These are phyloP conservation scores for Aphaenogaster floridana DNA, from an alignment of 1,140 invertebrate species.

Conservation along the genomic window DNA sequence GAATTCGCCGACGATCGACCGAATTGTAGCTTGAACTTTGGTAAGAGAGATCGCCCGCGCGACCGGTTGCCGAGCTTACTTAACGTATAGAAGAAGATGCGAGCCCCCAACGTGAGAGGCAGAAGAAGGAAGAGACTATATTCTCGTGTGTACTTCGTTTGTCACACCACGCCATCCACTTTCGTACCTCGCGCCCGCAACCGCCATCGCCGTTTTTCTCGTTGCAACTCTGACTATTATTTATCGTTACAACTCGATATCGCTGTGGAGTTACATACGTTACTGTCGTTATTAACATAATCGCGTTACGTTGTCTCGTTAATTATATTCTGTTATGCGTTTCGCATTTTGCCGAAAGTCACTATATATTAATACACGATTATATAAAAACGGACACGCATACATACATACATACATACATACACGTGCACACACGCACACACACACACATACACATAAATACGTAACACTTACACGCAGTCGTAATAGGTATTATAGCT, in stretches of 20 bases:
- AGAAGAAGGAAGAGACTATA: conserved; percentile 36
- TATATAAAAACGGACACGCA: conserved; percentile 24
- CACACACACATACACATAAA: neutral
- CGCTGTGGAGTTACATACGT: conserved; percentile 78
- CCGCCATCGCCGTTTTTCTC: conserved; percentile 66
- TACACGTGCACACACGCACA: neutral
- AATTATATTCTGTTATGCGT: conserved; percentile 82
- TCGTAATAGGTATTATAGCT: conserved; percentile 62
- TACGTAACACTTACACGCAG: conserved; percentile 33
- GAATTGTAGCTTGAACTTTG: conserved; percentile 49
- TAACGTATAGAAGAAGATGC: conserved; percentile 25
- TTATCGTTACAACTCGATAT: conserved; percentile 78
- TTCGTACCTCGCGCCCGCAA: conserved; percentile 74
- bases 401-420: neutral
- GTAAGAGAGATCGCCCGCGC: conserved; percentile 23
- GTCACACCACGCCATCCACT: conserved; percentile 55
- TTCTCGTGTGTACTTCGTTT: conserved; percentile 43
- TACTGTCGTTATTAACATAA: conserved; percentile 79
- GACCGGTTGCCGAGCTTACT: conserved; percentile 50
- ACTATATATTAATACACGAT: conserved; percentile 66
- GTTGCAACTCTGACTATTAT: conserved; percentile 72
- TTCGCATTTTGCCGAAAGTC: conserved; percentile 73
- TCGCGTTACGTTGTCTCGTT: conserved; percentile 78
- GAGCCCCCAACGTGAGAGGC: conserved; percentile 38
- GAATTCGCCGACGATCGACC: conserved; percentile 52